Evolutionary conservation across 2,113 vertebrate species (phyloP).

Genomic region (Tragelaphus strepsiceros): DNA sequence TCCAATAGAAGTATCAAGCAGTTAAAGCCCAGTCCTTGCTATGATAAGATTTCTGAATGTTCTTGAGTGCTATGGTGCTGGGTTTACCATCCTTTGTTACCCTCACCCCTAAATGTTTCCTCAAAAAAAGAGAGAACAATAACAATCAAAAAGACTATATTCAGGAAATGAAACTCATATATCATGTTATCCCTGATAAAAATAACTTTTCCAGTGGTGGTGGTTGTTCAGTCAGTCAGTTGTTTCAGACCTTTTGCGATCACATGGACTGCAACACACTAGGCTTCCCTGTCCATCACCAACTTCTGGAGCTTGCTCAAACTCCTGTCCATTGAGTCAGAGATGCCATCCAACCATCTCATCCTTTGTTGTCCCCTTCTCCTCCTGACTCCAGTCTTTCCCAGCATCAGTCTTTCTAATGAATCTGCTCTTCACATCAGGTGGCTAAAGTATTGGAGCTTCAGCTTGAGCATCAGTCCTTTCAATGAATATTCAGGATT

Average conservation of each 20-base stretch:
- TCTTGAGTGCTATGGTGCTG: background rate
- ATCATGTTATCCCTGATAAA: background rate
- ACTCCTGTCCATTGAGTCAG: background rate
- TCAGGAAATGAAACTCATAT: background rate
- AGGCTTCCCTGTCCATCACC: background rate
- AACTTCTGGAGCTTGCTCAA: background rate
- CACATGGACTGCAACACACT: background rate
- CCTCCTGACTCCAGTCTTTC: background rate
- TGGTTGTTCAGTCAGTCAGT: background rate
- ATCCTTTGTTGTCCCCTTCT: background rate
- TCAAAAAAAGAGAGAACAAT: background rate
- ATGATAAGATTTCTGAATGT: slow-evolving; percentile 12
- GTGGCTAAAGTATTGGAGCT: background rate
- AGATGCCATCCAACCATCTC: background rate
- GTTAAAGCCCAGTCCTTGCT: background rate
- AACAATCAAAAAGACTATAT: background rate
- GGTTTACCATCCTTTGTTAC: background rate
- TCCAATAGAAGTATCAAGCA: slow-evolving; percentile 34
- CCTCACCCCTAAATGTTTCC: background rate
- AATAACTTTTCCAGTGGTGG: background rate
- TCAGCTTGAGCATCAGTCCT: background rate
- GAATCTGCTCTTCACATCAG: background rate
- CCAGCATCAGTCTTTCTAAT: background rate
- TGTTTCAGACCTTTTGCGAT: background rate
- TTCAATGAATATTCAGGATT: background rate